Percentiles rank a stretch among this genome's conserved stretches.
phyloP scores from a whole-genome alignment of 2,113 vertebrate genomes.

The Hippopotamus amphibius region DNA sequence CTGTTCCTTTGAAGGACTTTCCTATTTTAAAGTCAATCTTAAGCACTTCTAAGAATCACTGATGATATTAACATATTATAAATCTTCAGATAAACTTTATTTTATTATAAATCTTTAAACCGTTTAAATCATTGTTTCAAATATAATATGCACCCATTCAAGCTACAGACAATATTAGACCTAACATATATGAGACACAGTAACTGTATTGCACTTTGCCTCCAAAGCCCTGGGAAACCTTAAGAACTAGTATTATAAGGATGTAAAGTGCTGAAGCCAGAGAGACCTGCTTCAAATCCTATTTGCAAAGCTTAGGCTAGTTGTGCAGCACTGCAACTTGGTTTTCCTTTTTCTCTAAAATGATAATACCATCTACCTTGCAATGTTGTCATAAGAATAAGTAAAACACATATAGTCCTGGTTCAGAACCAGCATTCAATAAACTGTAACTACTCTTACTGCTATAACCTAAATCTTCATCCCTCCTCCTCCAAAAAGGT shows the following conservation, averaged over 20 bases:
- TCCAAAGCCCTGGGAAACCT: background rate
- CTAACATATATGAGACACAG: background rate
- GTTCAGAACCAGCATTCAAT: conserved; percentile 5
- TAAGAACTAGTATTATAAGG: background rate
- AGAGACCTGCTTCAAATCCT: background rate
- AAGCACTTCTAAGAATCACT: conserved; percentile 15
- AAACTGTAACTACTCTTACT: background rate
- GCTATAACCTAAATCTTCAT: background rate
- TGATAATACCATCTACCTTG: background rate
- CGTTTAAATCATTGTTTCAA: background rate
- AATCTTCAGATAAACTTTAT: background rate
- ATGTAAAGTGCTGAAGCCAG: background rate
- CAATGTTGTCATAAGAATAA: background rate
- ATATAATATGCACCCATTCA: background rate
- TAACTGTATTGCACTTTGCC: background rate
- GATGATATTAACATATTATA: background rate
- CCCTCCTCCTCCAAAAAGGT: background rate
- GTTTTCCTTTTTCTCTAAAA: background rate
- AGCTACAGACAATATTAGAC: background rate
- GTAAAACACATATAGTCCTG: background rate
- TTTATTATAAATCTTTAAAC: background rate
- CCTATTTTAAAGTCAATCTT: background rate
- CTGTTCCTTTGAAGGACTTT: background rate
- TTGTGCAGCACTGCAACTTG: background rate
- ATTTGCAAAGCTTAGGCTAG: background rate